phyloP scores from a whole-genome alignment of 2,797 vertebrate species.

The Cossypha niveicapilla region DNA sequence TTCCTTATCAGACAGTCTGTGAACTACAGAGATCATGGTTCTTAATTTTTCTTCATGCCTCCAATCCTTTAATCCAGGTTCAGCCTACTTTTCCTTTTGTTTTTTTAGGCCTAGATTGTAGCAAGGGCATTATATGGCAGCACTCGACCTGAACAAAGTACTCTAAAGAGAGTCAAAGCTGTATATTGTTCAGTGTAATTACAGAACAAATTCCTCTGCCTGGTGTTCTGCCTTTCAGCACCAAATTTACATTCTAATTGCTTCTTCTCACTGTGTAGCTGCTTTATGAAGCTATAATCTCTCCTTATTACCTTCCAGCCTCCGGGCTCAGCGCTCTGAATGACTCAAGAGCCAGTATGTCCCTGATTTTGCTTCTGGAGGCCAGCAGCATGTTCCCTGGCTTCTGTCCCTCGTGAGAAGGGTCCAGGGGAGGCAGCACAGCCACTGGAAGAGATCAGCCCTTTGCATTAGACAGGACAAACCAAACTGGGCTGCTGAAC shows the following conservation, averaged over 20 bases:
- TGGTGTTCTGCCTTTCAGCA: constrained; percentile 33
- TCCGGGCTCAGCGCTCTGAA: background rate
- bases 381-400: background rate
- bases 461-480: background rate
- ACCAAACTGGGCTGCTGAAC: background rate
- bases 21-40: constrained; percentile 61
- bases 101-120: constrained; percentile 34
- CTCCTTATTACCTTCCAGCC: constrained; percentile 22
- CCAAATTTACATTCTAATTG: constrained; percentile 66
- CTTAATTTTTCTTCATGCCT: constrained; percentile 62
- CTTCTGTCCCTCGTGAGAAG: background rate
- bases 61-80: constrained; percentile 74
- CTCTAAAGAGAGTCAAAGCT: constrained; percentile 41
- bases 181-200: constrained; percentile 52
- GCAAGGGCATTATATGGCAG: constrained; percentile 46
- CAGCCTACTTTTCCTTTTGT: constrained; percentile 41
- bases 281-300: constrained; percentile 20
- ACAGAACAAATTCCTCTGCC: constrained; percentile 50
- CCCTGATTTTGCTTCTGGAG: background rate
- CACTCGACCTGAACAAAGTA: constrained; percentile 71
- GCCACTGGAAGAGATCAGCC: background rate
- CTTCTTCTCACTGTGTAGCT: constrained; percentile 22
- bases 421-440: background rate
- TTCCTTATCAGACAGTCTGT: constrained; percentile 43
- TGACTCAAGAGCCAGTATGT: background rate